These are phyloP conservation scores for Argyra leucocephala DNA, from an alignment of 2,888 invertebrate species.

Conservation along the genomic window DNA sequence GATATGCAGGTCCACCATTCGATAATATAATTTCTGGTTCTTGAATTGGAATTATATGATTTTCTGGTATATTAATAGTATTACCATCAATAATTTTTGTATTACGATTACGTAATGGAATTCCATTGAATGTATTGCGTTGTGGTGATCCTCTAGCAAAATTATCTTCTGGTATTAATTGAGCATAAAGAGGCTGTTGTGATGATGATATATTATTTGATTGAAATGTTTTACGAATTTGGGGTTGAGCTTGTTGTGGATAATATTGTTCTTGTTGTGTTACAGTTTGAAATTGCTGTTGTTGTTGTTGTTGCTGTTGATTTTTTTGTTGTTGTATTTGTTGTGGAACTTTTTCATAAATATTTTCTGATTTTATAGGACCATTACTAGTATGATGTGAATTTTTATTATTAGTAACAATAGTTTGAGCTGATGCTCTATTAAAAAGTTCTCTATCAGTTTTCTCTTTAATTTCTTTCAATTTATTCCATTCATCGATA, in stretches of 20 bases:
- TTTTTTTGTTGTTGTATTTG: slow-evolving; percentile 14
- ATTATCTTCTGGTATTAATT: slow-evolving; percentile 25
- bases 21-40: slow-evolving; percentile 15
- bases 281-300: slow-evolving; percentile 9
- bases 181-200: slow-evolving; percentile 23
- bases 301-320: slow-evolving; percentile 14
- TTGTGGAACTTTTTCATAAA: slow-evolving; percentile 23
- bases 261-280: slow-evolving; percentile 18
- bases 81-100: slow-evolving; percentile 33
- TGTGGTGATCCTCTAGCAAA: slow-evolving; percentile 37
- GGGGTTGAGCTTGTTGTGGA: slow-evolving; percentile 25
- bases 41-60: slow-evolving; percentile 12
- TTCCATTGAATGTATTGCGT: slow-evolving; percentile 38
- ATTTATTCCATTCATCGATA: slow-evolving; percentile 36
- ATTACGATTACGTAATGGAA: slow-evolving; percentile 29
- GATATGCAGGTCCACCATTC: not conserved
- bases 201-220: not conserved
- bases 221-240: slow-evolving; percentile 19
- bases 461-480: slow-evolving; percentile 39
- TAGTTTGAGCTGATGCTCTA: slow-evolving; percentile 31
- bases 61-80: slow-evolving; percentile 23
- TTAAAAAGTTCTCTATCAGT: slow-evolving; percentile 38
- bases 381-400: not conserved
- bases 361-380: slow-evolving; percentile 30
- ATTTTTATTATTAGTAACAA: too few relatives aligned